These are phyloP conservation scores for Eilema caniola DNA, from an alignment of 2,888 invertebrate species.

Conservation along the genomic window DNA sequence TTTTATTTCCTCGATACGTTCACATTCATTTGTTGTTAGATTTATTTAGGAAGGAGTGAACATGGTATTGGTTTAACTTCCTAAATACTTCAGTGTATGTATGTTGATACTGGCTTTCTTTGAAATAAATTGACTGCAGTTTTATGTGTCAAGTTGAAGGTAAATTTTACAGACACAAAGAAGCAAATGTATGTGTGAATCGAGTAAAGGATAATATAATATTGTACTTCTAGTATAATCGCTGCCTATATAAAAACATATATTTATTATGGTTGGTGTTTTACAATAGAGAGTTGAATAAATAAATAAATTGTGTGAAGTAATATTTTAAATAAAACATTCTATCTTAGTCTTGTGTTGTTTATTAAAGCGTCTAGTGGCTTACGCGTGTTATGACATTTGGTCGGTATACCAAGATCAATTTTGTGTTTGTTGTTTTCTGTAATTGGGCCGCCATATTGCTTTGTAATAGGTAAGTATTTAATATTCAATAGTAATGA, in stretches of 20 bases:
- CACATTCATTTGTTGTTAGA: too few relatives aligned
- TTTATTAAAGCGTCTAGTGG: background rate
- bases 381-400: background rate
- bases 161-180: background rate
- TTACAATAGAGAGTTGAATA: constrained; percentile 7
- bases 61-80: too few relatives aligned
- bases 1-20: too few relatives aligned
- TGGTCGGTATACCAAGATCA: background rate
- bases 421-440: background rate
- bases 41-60: background rate
- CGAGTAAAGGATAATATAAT: background rate
- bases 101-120: background rate
- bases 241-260: background rate
- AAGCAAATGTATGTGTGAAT: background rate
- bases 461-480: too few relatives aligned
- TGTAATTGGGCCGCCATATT: too few relatives aligned
- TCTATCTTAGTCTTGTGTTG: background rate
- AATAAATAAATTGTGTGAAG: constrained; percentile 10
- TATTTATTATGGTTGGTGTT: background rate
- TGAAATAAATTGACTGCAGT: background rate
- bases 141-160: background rate
- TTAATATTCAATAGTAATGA: background rate
- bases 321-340: background rate
- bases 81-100: too few relatives aligned
- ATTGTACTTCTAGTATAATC: constrained; percentile 10